Percentiles rank a stretch among this genome's conserved stretches.
phyloP scores from a whole-genome alignment of 2,797 vertebrate species.

The Cephalopachus bancanus region DNA sequence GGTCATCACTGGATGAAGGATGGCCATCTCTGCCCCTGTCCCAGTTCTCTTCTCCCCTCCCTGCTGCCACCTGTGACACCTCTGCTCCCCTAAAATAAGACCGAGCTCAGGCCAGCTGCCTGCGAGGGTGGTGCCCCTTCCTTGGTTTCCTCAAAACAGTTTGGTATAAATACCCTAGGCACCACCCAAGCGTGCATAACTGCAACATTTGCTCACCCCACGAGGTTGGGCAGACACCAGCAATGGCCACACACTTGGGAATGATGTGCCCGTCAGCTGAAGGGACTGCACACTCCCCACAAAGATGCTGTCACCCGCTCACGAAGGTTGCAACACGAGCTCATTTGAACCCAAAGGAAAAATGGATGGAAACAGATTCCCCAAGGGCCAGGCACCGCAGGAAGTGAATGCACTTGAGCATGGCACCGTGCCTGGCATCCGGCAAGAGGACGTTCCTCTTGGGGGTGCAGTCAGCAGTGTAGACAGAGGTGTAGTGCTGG shows the following conservation, averaged over 20 bases:
- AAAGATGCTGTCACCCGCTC: background rate
- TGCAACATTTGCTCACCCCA: conserved; percentile 18
- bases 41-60: background rate
- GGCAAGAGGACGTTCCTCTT: background rate
- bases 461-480: fast-evolving
- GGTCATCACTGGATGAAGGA: background rate
- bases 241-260: background rate
- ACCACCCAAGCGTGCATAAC: background rate
- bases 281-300: background rate
- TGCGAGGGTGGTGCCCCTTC: background rate
- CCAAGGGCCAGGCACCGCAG: background rate
- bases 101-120: background rate
- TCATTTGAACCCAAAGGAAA: conserved; percentile 8
- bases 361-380: background rate
- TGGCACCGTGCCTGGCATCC: too few relatives aligned
- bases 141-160: background rate
- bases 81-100: background rate
- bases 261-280: background rate
- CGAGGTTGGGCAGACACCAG: background rate
- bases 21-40: background rate
- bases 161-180: background rate
- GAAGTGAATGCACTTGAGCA: background rate
- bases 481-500: background rate
- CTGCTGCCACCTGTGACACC: background rate
- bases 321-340: background rate